A percentile compares a stretch with the other conserved stretches of the same genome.
Evolutionary conservation across 2,113 vertebrate species (phyloP).

Genomic region (Marmota monax): DNA sequence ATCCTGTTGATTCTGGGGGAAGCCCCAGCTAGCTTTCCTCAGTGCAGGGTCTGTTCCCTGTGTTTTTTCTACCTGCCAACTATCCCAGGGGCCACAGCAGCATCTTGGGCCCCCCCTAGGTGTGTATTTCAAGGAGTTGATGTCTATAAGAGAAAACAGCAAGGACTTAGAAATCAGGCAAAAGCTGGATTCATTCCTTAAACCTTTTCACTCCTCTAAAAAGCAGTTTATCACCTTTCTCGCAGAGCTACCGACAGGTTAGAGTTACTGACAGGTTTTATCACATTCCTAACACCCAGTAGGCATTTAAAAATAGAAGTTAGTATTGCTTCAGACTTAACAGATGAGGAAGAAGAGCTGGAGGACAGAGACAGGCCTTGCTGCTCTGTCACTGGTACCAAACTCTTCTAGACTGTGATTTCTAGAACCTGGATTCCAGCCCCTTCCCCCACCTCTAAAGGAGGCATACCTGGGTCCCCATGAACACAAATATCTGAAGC

Average conservation of each 20-base stretch:
- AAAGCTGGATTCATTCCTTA: background rate
- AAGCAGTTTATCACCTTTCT: background rate
- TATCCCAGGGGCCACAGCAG: background rate
- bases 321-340: background rate
- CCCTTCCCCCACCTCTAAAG: too few species aligned
- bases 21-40: background rate
- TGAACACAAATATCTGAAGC: background rate
- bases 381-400: background rate
- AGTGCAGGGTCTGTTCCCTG: background rate
- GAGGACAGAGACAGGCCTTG: background rate
- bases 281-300: background rate
- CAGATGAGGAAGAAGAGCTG: background rate
- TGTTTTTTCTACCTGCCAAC: background rate
- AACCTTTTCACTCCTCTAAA: background rate
- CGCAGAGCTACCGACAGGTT: background rate
- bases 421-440: background rate
- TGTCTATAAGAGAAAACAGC: background rate
- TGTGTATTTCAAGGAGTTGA: background rate
- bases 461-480: background rate
- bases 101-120: accelerated
- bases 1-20: background rate
- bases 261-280: background rate
- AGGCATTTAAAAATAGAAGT: background rate
- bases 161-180: background rate
- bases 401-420: background rate